phyloP scores from a whole-genome alignment of 2,888 invertebrate species.

The Luperina nickerlii region DNA sequence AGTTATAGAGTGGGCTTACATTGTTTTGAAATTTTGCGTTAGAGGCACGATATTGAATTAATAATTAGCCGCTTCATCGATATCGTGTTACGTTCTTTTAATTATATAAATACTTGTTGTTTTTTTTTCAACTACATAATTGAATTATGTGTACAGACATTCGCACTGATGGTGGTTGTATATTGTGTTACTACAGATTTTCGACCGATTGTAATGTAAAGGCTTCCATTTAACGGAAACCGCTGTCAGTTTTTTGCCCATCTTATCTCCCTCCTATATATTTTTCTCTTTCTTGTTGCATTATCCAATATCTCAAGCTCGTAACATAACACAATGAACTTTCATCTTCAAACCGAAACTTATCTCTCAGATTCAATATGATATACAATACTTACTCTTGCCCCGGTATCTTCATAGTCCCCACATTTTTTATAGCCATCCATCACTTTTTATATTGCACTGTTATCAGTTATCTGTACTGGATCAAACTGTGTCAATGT shows the following conservation, averaged over 20 bases:
- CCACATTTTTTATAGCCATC: conserved; percentile 60
- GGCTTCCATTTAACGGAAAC: not conserved
- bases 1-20: conserved; percentile 27
- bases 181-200: not conserved
- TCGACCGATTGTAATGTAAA: not conserved
- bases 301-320: not conserved
- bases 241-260: not conserved
- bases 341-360: conserved; percentile 35
- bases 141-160: not conserved
- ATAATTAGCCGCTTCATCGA: not conserved
- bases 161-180: not conserved
- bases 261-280: too few relatives aligned
- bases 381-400: conserved; percentile 59
- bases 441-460: conserved; percentile 69
- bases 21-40: conserved; percentile 37
- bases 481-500: conserved; percentile 73
- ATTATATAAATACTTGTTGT: not conserved
- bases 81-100: not conserved
- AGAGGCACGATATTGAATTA: not conserved
- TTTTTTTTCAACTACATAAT: not conserved
- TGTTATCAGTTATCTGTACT: conserved; percentile 67
- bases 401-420: conserved; percentile 33
- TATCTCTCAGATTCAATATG: conserved; percentile 57
- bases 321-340: conserved; percentile 8
- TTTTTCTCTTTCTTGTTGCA: not conserved